phyloP scores from a whole-genome alignment of 2,888 invertebrate species.

The Buathra laborator region DNA sequence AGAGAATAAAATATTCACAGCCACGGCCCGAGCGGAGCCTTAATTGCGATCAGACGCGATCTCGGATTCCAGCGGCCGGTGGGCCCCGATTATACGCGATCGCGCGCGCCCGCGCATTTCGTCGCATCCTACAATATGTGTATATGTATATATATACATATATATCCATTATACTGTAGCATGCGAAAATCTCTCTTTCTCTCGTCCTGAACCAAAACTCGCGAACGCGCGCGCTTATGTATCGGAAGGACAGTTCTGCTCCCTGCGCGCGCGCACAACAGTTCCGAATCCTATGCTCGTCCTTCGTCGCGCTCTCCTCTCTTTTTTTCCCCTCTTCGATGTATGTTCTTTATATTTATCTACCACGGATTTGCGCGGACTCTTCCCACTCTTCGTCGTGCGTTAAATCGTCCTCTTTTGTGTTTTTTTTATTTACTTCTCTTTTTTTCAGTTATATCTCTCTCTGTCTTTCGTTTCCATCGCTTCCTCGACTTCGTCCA shows the following conservation, averaged over 20 bases:
- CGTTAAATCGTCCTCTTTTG: conserved; percentile 11
- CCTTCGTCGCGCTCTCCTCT: conserved; percentile 33
- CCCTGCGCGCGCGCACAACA: conserved; percentile 32
- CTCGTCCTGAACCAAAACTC: neutral
- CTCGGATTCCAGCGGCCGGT: conserved; percentile 85
- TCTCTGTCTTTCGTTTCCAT: conserved; percentile 22
- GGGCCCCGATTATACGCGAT: conserved; percentile 77
- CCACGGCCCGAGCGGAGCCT: conserved; percentile 82
- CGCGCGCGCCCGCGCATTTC: conserved; percentile 56
- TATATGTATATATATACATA: conserved; percentile 13
- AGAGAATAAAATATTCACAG: conserved; percentile 84
- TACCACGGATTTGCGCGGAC: conserved; percentile 39
- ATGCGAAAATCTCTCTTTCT: conserved; percentile 39
- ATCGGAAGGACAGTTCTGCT: conserved; percentile 44
- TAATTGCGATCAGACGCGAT: conserved; percentile 85
- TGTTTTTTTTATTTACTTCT: neutral
- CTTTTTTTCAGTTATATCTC: conserved; percentile 36
- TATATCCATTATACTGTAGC: conserved; percentile 8
- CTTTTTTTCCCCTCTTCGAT: conserved; percentile 22
- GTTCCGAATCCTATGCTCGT: conserved; percentile 28
- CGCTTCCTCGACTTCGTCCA: conserved; percentile 26
- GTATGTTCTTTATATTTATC: conserved; percentile 43
- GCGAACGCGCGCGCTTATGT: conserved; percentile 24
- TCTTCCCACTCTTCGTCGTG: conserved; percentile 37
- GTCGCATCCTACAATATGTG: conserved; percentile 41